Conservation (phyloP, 2,797 vertebrate species). For the Sebastes steindachneri region DNA sequence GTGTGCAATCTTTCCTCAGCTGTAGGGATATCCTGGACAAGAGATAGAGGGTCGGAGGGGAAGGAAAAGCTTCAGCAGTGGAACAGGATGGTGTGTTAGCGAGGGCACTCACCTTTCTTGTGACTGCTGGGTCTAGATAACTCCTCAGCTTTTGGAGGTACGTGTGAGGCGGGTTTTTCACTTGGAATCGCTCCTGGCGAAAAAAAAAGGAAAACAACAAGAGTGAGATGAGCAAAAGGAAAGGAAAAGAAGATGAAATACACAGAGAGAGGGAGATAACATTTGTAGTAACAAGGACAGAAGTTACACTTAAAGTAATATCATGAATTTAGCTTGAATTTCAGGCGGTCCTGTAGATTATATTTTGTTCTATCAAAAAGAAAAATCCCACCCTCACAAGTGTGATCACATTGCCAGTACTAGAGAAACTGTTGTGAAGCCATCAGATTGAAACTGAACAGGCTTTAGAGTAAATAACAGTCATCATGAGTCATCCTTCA, state of each 20-base stretch:
- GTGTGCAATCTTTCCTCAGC: constrained; percentile 46
- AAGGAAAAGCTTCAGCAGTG: constrained; percentile 47
- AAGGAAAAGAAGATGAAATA: neutral
- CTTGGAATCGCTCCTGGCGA: constrained; percentile 95
- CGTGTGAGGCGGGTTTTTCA: constrained; percentile 98
- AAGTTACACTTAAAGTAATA: neutral
- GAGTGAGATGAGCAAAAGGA: neutral
- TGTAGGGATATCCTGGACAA: constrained; percentile 66
- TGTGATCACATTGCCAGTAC: constrained; percentile 1
- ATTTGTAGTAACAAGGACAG: neutral
- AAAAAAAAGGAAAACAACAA: constrained; percentile 1
- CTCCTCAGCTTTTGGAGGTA: constrained; percentile 97
- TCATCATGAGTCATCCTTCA: constrained; percentile 17
- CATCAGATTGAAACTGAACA: constrained; percentile 11
- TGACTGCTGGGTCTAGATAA: constrained; percentile 97
- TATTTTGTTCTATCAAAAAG: neutral
- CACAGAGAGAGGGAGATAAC: neutral
- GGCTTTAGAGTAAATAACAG: constrained; percentile 2
- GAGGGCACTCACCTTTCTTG: constrained; percentile 93
- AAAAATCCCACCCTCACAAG: neutral
- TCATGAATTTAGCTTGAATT: neutral
- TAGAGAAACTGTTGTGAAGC: neutral
- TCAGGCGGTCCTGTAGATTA: neutral
- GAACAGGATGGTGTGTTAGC: constrained; percentile 33
- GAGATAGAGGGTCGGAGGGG: constrained; percentile 48